These are phyloP conservation scores for Leptopilina myrica DNA, from an alignment of 2,888 invertebrate genomes.

Conservation along the genomic window DNA sequence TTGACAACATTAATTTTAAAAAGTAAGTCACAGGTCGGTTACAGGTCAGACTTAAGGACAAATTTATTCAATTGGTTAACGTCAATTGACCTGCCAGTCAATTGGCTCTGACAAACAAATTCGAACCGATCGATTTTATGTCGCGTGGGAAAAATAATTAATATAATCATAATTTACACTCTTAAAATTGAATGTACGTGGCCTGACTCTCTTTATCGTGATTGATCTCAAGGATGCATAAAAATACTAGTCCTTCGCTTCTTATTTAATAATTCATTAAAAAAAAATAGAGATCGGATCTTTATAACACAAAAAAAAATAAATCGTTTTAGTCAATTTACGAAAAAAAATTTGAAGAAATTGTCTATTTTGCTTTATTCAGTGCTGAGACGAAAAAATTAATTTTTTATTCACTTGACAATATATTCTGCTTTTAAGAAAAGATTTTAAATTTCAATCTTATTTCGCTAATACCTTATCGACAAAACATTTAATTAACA, in stretches of 20 bases:
- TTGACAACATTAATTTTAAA: conserved; percentile 35
- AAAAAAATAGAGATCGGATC: conserved; percentile 5
- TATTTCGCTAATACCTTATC: too few relatives aligned
- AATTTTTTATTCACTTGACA: too few relatives aligned
- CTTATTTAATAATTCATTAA: neutral
- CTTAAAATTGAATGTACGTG: conserved; percentile 39
- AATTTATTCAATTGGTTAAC: conserved; percentile 67
- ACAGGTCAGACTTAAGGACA: conserved; percentile 60
- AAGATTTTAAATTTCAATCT: too few relatives aligned
- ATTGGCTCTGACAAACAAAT: conserved; percentile 55
- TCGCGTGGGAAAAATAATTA: conserved; percentile 64
- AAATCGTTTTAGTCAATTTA: too few relatives aligned
- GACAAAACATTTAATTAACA: too few relatives aligned
- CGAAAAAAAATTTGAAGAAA: too few relatives aligned
- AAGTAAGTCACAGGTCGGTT: conserved; percentile 46
- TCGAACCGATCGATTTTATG: conserved; percentile 52
- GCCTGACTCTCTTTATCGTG: conserved; percentile 43
- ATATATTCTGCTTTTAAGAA: too few relatives aligned
- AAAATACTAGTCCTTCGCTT: conserved; percentile 26
- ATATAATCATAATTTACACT: conserved; percentile 19
- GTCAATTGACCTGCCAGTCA: conserved; percentile 66
- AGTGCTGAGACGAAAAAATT: too few relatives aligned
- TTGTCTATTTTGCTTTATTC: too few relatives aligned
- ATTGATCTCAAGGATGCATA: conserved; percentile 57
- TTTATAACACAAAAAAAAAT: neutral